Evolutionary conservation across 30 jellyfish, hydroid and myxozoan genomes (phyloP).

Genomic region (Aurelia sp.): DNA sequence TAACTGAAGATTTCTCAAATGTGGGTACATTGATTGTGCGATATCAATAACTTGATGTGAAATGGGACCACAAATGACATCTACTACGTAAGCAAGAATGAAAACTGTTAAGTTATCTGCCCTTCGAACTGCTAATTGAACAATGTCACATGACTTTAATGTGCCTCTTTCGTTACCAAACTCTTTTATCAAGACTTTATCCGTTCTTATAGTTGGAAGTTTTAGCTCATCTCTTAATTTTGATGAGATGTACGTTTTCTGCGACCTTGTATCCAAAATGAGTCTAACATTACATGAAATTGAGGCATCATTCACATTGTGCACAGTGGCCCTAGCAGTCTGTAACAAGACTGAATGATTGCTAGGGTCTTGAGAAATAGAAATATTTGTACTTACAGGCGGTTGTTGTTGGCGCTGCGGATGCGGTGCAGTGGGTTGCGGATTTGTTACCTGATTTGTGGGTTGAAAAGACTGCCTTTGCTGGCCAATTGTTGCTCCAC

Average conservation of each 20-base stretch:
- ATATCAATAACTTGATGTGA: no score
- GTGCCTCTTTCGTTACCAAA: no score
- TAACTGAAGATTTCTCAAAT: no score
- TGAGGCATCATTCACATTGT: background rate
- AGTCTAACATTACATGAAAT: slow-evolving; percentile 6
- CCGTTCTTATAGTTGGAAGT: background rate
- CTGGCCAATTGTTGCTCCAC: background rate
- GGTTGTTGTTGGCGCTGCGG: no score
- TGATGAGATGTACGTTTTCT: slow-evolving; percentile 4
- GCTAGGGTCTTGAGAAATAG: background rate
- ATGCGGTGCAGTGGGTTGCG: background rate
- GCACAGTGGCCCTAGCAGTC: slow-evolving; percentile 5
- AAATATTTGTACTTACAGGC: slow-evolving; percentile 19
- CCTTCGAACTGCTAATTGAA: no score
- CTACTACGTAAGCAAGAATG: no score
- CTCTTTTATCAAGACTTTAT: background rate
- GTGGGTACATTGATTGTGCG: no score
- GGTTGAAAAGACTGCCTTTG: background rate
- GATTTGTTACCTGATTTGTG: background rate
- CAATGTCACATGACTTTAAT: no score
- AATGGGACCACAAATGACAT: no score
- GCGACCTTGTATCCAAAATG: slow-evolving; percentile 23
- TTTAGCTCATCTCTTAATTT: slow-evolving; percentile 1
- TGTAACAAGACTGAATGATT: background rate
- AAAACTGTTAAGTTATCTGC: no score